phyloP scores from a whole-genome alignment of 2,888 invertebrate genomes.

The Apotomis turbidana region DNA sequence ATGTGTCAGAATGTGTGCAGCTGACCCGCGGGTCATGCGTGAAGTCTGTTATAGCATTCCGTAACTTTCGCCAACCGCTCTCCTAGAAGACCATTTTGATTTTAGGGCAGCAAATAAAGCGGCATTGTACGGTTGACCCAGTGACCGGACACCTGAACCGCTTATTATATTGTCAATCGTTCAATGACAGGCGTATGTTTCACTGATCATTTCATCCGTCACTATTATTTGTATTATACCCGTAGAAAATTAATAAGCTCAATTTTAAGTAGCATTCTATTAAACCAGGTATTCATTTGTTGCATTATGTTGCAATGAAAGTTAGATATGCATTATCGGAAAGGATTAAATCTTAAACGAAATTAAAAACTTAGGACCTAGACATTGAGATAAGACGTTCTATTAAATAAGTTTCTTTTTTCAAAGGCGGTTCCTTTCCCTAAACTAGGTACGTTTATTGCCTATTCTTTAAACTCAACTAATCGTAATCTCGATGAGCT shows the following conservation, averaged over 20 bases:
- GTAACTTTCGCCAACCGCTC: constrained; percentile 68
- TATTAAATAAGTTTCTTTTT: no score
- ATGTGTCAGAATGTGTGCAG: constrained; percentile 80
- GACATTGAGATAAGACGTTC: no score
- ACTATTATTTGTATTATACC: constrained; percentile 22
- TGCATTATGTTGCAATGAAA: background rate
- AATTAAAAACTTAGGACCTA: no score
- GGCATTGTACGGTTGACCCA: constrained; percentile 55
- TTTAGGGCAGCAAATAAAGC: constrained; percentile 44
- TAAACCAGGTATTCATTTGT: background rate
- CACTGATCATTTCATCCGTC: constrained; percentile 24
- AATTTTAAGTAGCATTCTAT: constrained; percentile 1
- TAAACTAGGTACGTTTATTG: no score
- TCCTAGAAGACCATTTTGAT: constrained; percentile 63
- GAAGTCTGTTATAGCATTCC: constrained; percentile 75
- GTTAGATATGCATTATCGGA: no score
- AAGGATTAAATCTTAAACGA: no score
- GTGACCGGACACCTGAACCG: constrained; percentile 50
- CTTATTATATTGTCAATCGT: constrained; percentile 40
- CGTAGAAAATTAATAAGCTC: constrained; percentile 22
- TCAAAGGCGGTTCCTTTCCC: no score
- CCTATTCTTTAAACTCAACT: no score
- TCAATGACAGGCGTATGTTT: constrained; percentile 24
- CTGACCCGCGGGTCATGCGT: constrained; percentile 79
- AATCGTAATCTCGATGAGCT: no score